Conservation (phyloP, 2,888 invertebrate species). For the Boloria euphrosyne region DNA sequence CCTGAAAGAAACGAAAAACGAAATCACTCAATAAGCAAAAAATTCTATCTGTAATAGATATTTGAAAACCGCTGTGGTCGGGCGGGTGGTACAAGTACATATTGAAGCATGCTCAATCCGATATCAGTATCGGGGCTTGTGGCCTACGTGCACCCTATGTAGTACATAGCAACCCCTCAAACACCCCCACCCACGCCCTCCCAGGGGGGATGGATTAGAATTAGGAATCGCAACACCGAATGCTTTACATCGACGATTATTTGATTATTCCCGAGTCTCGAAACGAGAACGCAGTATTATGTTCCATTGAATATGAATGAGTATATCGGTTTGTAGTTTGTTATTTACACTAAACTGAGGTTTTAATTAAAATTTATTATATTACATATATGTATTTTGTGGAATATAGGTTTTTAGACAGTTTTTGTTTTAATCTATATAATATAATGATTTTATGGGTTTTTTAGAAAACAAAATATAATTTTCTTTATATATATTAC, state of each 20-base stretch:
- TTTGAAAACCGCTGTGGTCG: conserved; percentile 42
- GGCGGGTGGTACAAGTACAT: conserved; percentile 58
- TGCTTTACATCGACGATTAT: conserved; percentile 36
- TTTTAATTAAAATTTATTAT: background rate
- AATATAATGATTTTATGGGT: too few relatives aligned
- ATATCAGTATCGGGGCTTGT: conserved; percentile 80
- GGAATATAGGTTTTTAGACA: background rate
- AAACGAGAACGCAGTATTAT: conserved; percentile 22
- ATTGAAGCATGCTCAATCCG: conserved; percentile 77
- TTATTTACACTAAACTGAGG: background rate
- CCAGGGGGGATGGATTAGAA: conserved; percentile 67
- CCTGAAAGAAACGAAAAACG: too few relatives aligned
- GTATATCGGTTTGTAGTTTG: conserved; percentile 8
- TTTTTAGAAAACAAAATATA: too few relatives aligned
- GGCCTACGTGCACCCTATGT: conserved; percentile 69
- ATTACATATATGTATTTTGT: background rate
- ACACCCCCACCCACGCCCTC: conserved; percentile 49
- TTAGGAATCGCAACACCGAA: conserved; percentile 69
- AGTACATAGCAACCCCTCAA: conserved; percentile 30
- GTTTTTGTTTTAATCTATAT: too few relatives aligned
- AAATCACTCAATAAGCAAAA: conserved; percentile 14
- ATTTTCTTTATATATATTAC: too few relatives aligned
- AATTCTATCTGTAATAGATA: conserved; percentile 26
- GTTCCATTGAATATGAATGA: conserved; percentile 8
- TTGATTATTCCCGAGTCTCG: conserved; percentile 33